phyloP scores from a whole-genome alignment of 2,797 vertebrate genomes.

The Vultur gryphus region DNA sequence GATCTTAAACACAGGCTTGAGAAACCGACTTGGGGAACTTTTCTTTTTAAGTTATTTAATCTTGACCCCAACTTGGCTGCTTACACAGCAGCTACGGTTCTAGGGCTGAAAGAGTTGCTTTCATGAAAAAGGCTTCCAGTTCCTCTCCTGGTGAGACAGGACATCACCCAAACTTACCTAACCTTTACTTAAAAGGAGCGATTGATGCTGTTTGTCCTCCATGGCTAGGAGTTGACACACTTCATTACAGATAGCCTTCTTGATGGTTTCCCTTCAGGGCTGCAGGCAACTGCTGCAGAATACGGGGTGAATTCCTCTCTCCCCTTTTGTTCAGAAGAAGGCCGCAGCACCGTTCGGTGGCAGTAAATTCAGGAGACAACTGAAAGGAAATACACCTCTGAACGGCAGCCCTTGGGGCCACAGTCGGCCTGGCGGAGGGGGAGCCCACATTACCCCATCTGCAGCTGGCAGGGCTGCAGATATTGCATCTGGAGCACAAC shows the following conservation, averaged over 20 bases:
- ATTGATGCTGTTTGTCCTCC: neutral
- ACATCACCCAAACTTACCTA: neutral
- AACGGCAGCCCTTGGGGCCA: neutral
- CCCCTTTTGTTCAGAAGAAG: neutral
- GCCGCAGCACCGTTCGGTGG: neutral
- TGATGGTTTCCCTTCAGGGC: neutral
- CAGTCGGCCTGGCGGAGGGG: neutral
- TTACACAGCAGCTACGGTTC: neutral
- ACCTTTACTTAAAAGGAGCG: neutral
- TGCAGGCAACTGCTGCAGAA: neutral
- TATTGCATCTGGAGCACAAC: neutral
- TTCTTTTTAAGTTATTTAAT: neutral
- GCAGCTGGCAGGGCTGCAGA: neutral
- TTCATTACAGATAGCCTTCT: neutral
- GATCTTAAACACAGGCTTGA: neutral
- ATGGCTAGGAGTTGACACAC: neutral
- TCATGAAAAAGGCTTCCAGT: neutral
- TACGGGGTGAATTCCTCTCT: neutral
- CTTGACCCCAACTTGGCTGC: neutral
- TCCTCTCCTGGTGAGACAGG: neutral
- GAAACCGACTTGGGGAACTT: neutral
- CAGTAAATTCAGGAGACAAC: neutral
- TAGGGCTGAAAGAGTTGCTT: neutral
- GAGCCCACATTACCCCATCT: rapidly evolving
- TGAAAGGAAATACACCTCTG: neutral